Percentiles rank a stretch among this genome's conserved stretches.
These are phyloP conservation scores for Fabriciana adippe DNA, from an alignment of 2,888 invertebrate genomes.

Conservation along the genomic window DNA sequence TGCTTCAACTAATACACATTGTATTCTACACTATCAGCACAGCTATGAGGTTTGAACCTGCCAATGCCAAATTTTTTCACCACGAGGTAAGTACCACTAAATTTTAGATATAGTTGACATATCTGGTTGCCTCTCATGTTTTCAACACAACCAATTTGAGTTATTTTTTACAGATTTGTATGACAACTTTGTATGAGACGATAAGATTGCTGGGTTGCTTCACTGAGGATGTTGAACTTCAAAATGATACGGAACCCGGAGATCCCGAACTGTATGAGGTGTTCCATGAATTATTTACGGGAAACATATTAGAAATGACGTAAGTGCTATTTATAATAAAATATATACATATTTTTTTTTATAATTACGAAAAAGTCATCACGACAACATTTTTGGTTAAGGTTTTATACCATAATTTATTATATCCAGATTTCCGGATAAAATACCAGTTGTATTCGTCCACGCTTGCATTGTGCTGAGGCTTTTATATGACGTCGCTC, in stretches of 20 bases:
- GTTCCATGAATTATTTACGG: slow-evolving; percentile 89
- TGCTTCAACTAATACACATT: slow-evolving; percentile 90
- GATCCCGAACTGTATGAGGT: slow-evolving; percentile 74
- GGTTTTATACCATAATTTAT: no score
- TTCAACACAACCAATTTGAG: background rate
- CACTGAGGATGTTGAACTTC: slow-evolving; percentile 73
- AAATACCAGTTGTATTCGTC: slow-evolving; percentile 89
- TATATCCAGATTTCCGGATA: slow-evolving; percentile 83
- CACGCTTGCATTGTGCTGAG: slow-evolving; percentile 93
- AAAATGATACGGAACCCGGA: slow-evolving; percentile 67
- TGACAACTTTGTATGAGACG: slow-evolving; percentile 96
- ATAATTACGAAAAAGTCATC: background rate
- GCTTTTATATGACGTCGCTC: slow-evolving; percentile 95
- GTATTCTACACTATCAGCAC: slow-evolving; percentile 97
- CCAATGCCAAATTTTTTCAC: slow-evolving; percentile 98
- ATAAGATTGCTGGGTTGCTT: slow-evolving; percentile 96
- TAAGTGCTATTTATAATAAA: slow-evolving; percentile 56
- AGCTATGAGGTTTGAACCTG: slow-evolving; percentile 99
- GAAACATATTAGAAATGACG: slow-evolving; percentile 87
- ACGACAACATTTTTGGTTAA: background rate
- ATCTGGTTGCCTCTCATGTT: background rate
- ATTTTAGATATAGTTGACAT: background rate
- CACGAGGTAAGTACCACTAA: slow-evolving; percentile 86
- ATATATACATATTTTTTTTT: background rate
- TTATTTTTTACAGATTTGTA: slow-evolving; percentile 87